Evolutionary conservation across 1,140 invertebrate species (phyloP).

Genomic region (Geopemphigus sp.): DNA sequence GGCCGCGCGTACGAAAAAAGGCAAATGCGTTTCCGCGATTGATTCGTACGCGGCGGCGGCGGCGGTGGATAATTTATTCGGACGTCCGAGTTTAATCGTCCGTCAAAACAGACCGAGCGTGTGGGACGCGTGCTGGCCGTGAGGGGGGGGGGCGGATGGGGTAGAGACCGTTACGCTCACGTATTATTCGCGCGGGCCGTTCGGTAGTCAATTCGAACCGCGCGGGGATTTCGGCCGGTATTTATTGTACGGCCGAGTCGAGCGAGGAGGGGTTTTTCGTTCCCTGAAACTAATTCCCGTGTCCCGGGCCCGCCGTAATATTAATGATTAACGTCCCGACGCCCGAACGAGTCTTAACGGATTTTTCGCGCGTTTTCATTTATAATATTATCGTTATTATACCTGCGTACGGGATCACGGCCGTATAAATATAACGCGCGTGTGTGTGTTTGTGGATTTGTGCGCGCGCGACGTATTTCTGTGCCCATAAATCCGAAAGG

Average conservation of each 20-base stretch:
- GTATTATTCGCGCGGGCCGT: slow-evolving; percentile 38
- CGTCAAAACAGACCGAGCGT: slow-evolving; percentile 39
- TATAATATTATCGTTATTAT: neutral
- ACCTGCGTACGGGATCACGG: too few species aligned
- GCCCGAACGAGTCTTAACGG: slow-evolving; percentile 24
- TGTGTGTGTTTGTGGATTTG: neutral
- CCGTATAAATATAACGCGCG: too few species aligned
- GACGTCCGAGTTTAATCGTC: slow-evolving; percentile 41
- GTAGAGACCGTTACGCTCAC: neutral
- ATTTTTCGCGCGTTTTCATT: slow-evolving; percentile 28
- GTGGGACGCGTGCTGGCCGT: too few species aligned
- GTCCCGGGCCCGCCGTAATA: neutral
- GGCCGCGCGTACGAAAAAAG: neutral
- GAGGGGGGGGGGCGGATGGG: neutral
- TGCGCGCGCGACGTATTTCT: neutral
- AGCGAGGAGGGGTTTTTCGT: slow-evolving; percentile 16
- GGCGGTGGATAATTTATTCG: slow-evolving; percentile 13
- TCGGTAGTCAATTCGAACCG: slow-evolving; percentile 15
- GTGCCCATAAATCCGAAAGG: slow-evolving; percentile 24
- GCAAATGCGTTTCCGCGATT: slow-evolving; percentile 28
- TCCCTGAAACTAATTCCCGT: slow-evolving; percentile 5
- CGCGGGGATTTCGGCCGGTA: slow-evolving; percentile 7
- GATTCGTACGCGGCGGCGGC: neutral
- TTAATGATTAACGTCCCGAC: slow-evolving; percentile 41
- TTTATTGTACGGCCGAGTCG: slow-evolving; percentile 13